These are phyloP conservation scores for Xestia sexstrigata DNA, from an alignment of 2,888 invertebrate genomes.

Conservation along the genomic window DNA sequence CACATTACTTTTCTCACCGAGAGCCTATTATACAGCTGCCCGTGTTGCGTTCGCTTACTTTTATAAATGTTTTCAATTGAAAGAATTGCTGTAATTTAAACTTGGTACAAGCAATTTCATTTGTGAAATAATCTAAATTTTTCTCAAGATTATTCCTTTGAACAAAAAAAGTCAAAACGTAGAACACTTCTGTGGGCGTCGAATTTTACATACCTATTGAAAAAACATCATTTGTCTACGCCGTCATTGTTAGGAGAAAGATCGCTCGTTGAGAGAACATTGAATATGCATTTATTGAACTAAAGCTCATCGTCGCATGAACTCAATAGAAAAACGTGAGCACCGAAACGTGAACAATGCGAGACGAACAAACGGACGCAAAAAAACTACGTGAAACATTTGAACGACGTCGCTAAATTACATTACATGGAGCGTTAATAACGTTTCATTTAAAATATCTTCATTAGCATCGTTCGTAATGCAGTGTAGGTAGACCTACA, in stretches of 20 bases:
- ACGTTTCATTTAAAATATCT: slow-evolving; percentile 71
- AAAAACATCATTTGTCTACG: slow-evolving; percentile 48
- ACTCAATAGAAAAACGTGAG: slow-evolving; percentile 49
- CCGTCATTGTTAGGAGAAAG: slow-evolving; percentile 29
- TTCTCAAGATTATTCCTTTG: slow-evolving; percentile 46
- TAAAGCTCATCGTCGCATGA: slow-evolving; percentile 50
- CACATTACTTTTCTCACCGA: slow-evolving; percentile 76
- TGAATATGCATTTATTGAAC: slow-evolving; percentile 61
- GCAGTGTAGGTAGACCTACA: slow-evolving; percentile 74
- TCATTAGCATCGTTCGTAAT: slow-evolving; percentile 79
- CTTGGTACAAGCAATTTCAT: slow-evolving; percentile 74
- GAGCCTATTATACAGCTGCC: slow-evolving; percentile 78
- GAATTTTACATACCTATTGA: slow-evolving; percentile 38
- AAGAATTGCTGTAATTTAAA: slow-evolving; percentile 79
- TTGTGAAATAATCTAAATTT: slow-evolving; percentile 67
- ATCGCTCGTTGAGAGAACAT: slow-evolving; percentile 23
- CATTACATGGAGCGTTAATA: slow-evolving; percentile 57
- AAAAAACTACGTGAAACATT: slow-evolving; percentile 52
- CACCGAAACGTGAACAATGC: slow-evolving; percentile 39
- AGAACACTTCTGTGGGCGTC: slow-evolving; percentile 22
- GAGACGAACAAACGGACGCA: slow-evolving; percentile 29
- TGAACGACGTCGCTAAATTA: slow-evolving; percentile 59
- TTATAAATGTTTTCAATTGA: slow-evolving; percentile 79
- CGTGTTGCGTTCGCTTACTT: slow-evolving; percentile 72
- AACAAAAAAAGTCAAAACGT: slow-evolving; percentile 47